Evolutionary conservation across 2,888 invertebrate genomes (phyloP).

Genomic region (Mycalesis mineus): DNA sequence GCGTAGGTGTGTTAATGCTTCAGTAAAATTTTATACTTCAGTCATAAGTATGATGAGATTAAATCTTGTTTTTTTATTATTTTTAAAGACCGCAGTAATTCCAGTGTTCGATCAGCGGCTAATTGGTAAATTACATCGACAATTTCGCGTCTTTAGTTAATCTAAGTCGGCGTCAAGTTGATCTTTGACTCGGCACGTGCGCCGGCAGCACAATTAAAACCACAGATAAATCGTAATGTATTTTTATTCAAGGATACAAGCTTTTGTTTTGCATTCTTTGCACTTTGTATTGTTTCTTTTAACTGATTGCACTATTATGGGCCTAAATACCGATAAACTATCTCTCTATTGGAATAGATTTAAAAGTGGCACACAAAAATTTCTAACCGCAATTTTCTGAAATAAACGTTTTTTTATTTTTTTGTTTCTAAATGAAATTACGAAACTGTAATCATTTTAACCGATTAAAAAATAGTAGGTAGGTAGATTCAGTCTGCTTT

Average conservation of each 20-base stretch:
- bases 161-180: constrained; percentile 20
- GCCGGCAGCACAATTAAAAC: constrained; percentile 6
- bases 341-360: too few relatives aligned
- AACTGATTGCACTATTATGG: neutral
- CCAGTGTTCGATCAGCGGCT: constrained; percentile 45
- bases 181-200: constrained; percentile 24
- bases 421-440: too few relatives aligned
- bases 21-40: too few relatives aligned
- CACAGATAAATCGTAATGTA: constrained; percentile 6
- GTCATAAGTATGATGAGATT: neutral
- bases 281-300: neutral
- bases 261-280: neutral
- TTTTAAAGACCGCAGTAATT: constrained; percentile 33
- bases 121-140: constrained; percentile 53
- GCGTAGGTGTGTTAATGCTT: too few relatives aligned
- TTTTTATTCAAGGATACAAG: neutral
- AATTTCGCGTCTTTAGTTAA: constrained; percentile 28
- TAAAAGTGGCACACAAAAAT: too few relatives aligned
- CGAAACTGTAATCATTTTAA: too few relatives aligned
- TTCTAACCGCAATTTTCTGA: too few relatives aligned
- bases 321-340: too few relatives aligned
- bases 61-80: constrained; percentile 11
- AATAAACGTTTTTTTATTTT: too few relatives aligned
- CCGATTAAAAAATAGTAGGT: too few relatives aligned
- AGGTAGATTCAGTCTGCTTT: too few relatives aligned